Conservation (phyloP, 1,140 invertebrate genomes). For the Papilio polytes region DNA sequence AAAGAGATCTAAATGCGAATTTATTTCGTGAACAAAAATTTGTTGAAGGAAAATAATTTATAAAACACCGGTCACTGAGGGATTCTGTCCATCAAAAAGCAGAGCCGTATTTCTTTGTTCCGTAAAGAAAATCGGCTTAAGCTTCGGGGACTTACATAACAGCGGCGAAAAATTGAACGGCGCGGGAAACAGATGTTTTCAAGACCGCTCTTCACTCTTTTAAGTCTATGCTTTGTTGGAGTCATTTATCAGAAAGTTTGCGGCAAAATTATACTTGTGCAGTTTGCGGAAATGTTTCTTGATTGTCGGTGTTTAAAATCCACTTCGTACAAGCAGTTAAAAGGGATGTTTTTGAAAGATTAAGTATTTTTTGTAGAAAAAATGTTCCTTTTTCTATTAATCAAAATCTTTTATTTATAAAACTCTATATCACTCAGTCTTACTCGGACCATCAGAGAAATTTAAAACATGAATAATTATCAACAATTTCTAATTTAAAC, state of each 20-base stretch:
- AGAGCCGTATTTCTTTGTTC: slow-evolving; percentile 35
- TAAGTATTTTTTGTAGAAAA: too few relatives aligned
- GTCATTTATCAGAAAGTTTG: slow-evolving; percentile 23
- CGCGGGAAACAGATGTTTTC: slow-evolving; percentile 34
- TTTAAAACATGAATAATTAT: too few relatives aligned
- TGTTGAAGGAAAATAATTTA: slow-evolving; percentile 35
- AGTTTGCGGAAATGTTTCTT: slow-evolving; percentile 9
- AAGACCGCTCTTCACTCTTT: slow-evolving; percentile 25
- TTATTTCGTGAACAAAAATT: slow-evolving; percentile 9
- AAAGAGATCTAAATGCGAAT: slow-evolving; percentile 13
- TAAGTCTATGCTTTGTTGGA: slow-evolving; percentile 26
- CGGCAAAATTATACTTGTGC: slow-evolving; percentile 10
- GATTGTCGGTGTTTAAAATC: background rate
- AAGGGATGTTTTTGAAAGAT: background rate
- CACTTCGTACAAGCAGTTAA: background rate
- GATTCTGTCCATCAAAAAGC: slow-evolving; percentile 39
- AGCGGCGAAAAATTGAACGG: slow-evolving; percentile 36
- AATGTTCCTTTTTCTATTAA: too few relatives aligned
- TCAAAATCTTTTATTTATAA: too few relatives aligned
- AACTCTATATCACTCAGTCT: too few relatives aligned
- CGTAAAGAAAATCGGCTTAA: slow-evolving; percentile 38
- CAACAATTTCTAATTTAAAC: too few relatives aligned
- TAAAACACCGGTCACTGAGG: slow-evolving; percentile 33
- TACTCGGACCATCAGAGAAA: too few relatives aligned
- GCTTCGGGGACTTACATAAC: slow-evolving; percentile 34